Evolutionary conservation across 2,888 invertebrate species (phyloP), one percentile per base, ranked within the genome.

Genomic region (Pseudococcus longispinus): DNA sequence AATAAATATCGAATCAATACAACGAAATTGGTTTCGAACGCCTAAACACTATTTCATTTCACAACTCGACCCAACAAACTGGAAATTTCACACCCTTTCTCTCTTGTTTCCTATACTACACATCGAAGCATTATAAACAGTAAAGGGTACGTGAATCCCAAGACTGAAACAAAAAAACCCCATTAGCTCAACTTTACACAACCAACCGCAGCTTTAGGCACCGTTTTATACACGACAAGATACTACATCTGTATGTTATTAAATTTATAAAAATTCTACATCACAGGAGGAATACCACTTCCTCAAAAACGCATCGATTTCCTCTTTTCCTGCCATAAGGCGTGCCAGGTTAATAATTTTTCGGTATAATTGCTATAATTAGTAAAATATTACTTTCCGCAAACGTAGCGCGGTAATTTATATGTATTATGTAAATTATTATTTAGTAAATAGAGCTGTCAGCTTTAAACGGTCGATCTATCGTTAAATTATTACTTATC

Each of bases 311-410:
- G 74, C 18, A 74, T 32, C 26, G 18, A 74, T 74, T 74, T 74
- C 74, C 74, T 74, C 37, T 74, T 74, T 74, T 74, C 37, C 74
- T 65, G 74, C 74, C 13, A 23, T 37, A 74, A 74, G 74, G 74
- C 2, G 74, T 32, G 74, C 37, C 37, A 9, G 32, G 74, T 26
- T 74, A 74, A 74, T 74, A 32, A 74, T 74, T 74, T 74, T 74
- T 74, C 37, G 74, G 32, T 74, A 26, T 74, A 74, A 74, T 74
- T 74, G 32, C 74, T 74, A 74, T 74, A 37, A 74, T 74, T 74
- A 74, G 37, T n/a, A 26, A 65, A n/a, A 51, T 74, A 32, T 74
- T 74, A 74, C 32, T 32, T 74, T 29, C 32, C 74, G 74, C 32
- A 74, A 74, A 74, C 29, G n/a, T n/a, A n/a, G 37, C 9, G 37